Evolutionary conservation across 2,888 invertebrate species (phyloP).

Genomic region (Pammene fasciana): DNA sequence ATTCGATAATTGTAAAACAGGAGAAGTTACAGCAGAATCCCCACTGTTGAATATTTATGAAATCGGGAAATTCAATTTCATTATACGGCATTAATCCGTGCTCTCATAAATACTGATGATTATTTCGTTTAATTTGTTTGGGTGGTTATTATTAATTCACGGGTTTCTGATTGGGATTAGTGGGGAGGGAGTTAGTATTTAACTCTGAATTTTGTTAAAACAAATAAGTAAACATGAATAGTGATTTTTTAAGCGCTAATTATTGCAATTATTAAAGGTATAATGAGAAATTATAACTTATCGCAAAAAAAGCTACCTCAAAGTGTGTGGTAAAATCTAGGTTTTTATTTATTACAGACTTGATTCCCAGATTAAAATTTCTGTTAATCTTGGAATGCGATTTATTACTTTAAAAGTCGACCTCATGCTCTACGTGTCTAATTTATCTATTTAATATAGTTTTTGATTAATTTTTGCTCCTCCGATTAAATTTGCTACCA

Average conservation of each 20-base stretch:
- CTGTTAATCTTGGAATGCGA: too few species aligned
- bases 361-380: too few species aligned
- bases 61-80: conserved; percentile 68
- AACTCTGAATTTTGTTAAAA: background rate
- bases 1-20: conserved; percentile 51
- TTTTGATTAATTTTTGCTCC: too few species aligned
- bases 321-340: too few species aligned
- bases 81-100: conserved; percentile 63
- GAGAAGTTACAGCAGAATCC: conserved; percentile 58
- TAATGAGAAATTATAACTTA: too few species aligned
- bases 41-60: conserved; percentile 72
- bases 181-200: conserved; percentile 37
- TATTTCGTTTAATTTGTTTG: conserved; percentile 53
- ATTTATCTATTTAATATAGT: too few species aligned
- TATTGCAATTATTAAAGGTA: background rate
- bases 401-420: too few species aligned
- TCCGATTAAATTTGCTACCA: too few species aligned
- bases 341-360: too few species aligned
- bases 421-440: too few species aligned
- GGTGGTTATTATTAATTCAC: conserved; percentile 52
- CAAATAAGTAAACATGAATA: too few species aligned
- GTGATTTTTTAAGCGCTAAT: background rate
- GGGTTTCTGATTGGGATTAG: conserved; percentile 32
- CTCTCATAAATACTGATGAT: conserved; percentile 64
- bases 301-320: too few species aligned